Base-by-base conservation (phyloP, 2,797 vertebrate species). In the Sphenodon punctatus region DNA sequence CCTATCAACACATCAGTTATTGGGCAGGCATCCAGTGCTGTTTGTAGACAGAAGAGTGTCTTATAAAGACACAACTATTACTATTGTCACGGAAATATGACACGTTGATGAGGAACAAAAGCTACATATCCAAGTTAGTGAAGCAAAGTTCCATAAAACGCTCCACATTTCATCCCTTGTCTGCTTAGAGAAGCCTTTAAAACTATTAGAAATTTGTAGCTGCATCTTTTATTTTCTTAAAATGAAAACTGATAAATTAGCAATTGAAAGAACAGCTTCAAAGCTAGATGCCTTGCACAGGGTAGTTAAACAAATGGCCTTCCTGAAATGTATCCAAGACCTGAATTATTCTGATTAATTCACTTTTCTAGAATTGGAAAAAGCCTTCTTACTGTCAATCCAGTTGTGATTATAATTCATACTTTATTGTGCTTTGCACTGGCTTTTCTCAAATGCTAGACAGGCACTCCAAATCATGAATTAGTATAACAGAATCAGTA, bases 341-440 rank as follows among this genome's bases (percentile, higher is more conserved):
- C 80, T 81, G 92, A 94, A 94, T 95, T 93, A 94, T 83, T 89
- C 77, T 92, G 90, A 94, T 95, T 87, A 91, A 84, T 71, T 92
- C 75, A 83, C 7, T 70, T 84, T 85, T 86, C 19, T 82, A 87
- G 84, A 90, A 92, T 88, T 91, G 89, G 87, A 88, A 89, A 56
- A 88, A 72, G 34, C 71, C 69, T 90, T 93, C 89, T 92, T 72
- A 88, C 59, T 87, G 77, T 76, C 78, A 71, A 77, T 83, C 53
- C 84, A 61, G 60, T 79, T 43, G 82, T 60, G 78, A 90, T 87
- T 92, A 78, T 78, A 87, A 65, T 84, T 75, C 66, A 83, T 85
- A 67, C 89, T 93, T 89, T 74, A 78, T 43, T 82, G 80, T 66
- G 63, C 72, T 84, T 86, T 78, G 75, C 66, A 85, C 72, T 78